Base-by-base conservation (phyloP, 2,113 vertebrate species). In the Donacobius atricapilla region DNA sequence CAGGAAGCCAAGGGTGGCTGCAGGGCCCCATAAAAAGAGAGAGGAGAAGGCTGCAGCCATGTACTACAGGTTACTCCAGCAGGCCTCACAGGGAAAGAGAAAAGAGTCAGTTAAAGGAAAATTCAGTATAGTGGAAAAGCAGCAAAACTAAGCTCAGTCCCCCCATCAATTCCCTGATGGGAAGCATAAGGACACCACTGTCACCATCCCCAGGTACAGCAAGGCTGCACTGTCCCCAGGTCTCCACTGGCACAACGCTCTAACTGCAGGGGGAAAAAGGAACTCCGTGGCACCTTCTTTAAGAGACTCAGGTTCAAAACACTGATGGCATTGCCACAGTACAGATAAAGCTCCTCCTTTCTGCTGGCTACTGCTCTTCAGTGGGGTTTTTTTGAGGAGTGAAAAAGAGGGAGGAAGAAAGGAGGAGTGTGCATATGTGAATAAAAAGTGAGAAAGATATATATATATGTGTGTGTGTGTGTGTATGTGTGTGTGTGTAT, bases 401-500 rank as follows among this genome's bases (percentile, higher is more conserved):
- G 37, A 69, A 73, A 91, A 72, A 81, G 57, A 71, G 30, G 63
- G 42, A 85, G 58, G 56, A 84, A 86, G 39, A 77, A 90, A 70
- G 47, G 47, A 86, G 45, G 39, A 90, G 15, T 6, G 35, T 70
- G 58, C 39, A 50, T 24, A 15, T 40, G 56, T 39, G 60, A 89
- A 89, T 75, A 87, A 89, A 61, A 92, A 65, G 73, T 51, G 73
- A 79, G 76, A 83, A 90, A 88, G n/a, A 77, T 4, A 39, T 9
- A 44, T 23, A 19, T 50, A 5, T 23, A 0, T 11, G 0, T 35
- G 1, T 31, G 1, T 23, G 0, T 53, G 5, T 22, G 5, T 22
- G 0, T 35, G 0, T 42, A 0, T 48, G 0, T 54, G 0, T 69
- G 0, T 50, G 40, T 42, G 40, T 42, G 40, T 18, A 28, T 20